Base-by-base conservation (phyloP, 2,888 invertebrate species). In the Exocentrus adspersus region DNA sequence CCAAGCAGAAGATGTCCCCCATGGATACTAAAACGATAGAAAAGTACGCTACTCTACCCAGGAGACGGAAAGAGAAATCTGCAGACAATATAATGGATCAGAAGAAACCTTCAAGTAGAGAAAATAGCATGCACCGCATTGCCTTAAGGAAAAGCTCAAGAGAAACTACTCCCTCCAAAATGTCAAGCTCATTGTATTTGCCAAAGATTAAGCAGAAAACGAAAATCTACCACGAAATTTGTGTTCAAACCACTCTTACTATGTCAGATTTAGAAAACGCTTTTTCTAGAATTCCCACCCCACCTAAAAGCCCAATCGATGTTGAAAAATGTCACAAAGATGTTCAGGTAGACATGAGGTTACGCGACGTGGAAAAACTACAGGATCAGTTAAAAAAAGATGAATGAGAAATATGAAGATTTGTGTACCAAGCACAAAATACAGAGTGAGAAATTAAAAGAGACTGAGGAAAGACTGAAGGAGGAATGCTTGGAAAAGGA, bases 201-300 rank as follows among this genome's bases (percentile, higher is more conserved):
- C 82, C 83, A 45, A 81, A 81, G 62, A 82, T 82, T 69, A 78
- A 80, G 59, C 68, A 73, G 0, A 87, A 86, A 77, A 89, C 91
- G 0, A 86, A 89, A 75, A 94, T 94, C 70, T 94, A 92, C 79
- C 93, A 93, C 71, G 94, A 94, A 81, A 91, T 87, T 30, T 86
- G 88, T 50, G 87, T 88, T 10, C 94, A 94, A 80, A 94, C 94
- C 0, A 91, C 90, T 19, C 81, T 94, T 53, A 87, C 91, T 0
- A 88, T 89, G 57, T 81, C 83, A 1, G 94, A 94, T 76, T 85
- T 94, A 19, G 91, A 92, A 68, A 88, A 89, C 14, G 90, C 90
- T 3, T 83, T 93, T 54, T 87, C 88, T 0, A 92, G 92, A 1
- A 81, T 87, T 1, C 78, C 80, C 5, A 73, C 81, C 20, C 71